Evolutionary conservation across 2,113 vertebrate genomes (phyloP), one percentile per base, ranked within the genome.

Genomic region (Sitta europaea): DNA sequence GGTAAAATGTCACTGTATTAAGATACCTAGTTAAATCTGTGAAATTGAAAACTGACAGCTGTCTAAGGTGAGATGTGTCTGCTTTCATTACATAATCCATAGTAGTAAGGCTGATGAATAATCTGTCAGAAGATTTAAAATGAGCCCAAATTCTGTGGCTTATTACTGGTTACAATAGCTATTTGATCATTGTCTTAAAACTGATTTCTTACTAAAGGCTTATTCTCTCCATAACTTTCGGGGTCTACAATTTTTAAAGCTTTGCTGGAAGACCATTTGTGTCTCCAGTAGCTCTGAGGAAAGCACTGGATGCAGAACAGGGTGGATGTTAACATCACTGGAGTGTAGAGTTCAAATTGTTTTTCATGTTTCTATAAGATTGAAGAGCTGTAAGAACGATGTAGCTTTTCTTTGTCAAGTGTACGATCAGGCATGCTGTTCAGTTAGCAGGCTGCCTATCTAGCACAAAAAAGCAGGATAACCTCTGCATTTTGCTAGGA

Each of bases 401-500:
- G 0, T 18, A 59, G 14, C 11, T 38, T 58, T 90, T 86, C 42
- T 24, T 65, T 81, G 33, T 55, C 57, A 40, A 55, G 53, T 11
- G 5, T 68, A 61, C 33, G 51, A 62, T 71, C 65, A 88, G 47
- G 6, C 43, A 38, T 20, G 31, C 36, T 82, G 28, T 33, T 85
- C 42, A 42, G 58, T 35, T 55, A 63, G 31, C 14, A 27, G 45
- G n/a, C 38, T 70, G 63, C 55, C 57, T 57, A 21, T 42, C 63
- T 27, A 63, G 73, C 75, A 63, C 38, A 42, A 19, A 42, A 18
- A 42, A 36, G 59, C 76, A 86, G 35, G 42, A 54, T 53, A 82
- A 77, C 51, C 90, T 62, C 71, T 89, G 38, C 31, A 31, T 84
- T 88, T 77, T 86, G 18, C 73, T 74, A 76, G 38, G 62, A 59